phyloP scores from a whole-genome alignment of 2,797 vertebrate species.

The Nannoperca australis region DNA sequence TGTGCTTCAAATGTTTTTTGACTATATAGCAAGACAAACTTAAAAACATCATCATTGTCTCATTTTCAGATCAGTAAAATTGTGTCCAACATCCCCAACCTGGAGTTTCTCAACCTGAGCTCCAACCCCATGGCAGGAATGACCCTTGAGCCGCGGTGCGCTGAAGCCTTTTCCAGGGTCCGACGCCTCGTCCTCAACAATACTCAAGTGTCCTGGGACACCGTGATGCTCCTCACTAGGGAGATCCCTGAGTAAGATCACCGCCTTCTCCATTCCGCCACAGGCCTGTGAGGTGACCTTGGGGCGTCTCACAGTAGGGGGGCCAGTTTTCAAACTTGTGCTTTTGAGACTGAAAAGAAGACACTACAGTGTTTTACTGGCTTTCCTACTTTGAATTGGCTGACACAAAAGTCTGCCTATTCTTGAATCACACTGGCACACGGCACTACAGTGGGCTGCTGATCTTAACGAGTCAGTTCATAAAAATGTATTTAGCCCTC shows the following conservation, averaged over 20 bases:
- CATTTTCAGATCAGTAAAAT: constrained; percentile 95
- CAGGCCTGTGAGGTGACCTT: neutral
- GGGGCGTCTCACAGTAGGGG: neutral
- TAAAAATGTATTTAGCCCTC: neutral
- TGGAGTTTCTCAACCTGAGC: constrained; percentile 98
- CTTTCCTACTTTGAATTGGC: neutral
- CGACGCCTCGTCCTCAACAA: constrained; percentile 98
- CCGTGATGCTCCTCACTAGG: constrained; percentile 91
- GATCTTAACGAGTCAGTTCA: neutral
- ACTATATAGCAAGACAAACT: neutral
- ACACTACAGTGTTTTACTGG: neutral
- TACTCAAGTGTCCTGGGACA: constrained; percentile 97
- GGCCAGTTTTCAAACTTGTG: neutral
- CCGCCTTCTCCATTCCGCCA: neutral
- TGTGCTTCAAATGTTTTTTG: neutral
- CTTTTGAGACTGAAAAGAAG: neutral
- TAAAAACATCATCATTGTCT: constrained; percentile 10
- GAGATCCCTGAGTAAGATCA: constrained; percentile 93
- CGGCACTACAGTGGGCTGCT: neutral
- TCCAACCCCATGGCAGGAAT: constrained; percentile 94
- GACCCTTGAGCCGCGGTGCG: constrained; percentile 88
- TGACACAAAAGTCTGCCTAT: neutral
- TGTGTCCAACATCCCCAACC: constrained; percentile 95
- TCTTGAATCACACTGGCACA: neutral
- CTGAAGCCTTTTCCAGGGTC: constrained; percentile 91